phyloP scores from a whole-genome alignment of 2,113 vertebrate genomes.

The Sinocyclocheilus rhinocerous region DNA sequence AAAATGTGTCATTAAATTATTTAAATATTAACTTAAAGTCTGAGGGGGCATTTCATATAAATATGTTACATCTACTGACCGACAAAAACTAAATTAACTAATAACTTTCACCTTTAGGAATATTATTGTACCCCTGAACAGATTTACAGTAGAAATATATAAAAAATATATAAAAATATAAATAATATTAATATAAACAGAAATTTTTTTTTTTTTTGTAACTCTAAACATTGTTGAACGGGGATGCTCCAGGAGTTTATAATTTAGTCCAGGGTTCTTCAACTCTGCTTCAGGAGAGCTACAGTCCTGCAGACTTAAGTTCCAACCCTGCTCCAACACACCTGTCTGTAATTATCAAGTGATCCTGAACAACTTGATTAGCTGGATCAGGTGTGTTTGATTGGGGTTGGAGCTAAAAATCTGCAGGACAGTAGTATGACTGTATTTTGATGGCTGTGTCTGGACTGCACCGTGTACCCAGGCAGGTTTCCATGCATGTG shows the following conservation, averaged over 20 bases:
- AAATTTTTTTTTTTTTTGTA: neutral
- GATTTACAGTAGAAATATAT: neutral
- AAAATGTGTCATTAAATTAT: neutral
- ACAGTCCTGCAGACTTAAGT: no score
- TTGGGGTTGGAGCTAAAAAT: no score
- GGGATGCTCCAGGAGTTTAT: neutral
- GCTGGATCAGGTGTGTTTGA: no score
- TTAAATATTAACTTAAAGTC: no score
- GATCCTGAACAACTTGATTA: no score
- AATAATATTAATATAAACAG: neutral
- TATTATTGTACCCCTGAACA: neutral
- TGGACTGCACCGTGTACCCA: slow-evolving; percentile 47
- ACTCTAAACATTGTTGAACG: neutral
- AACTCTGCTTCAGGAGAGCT: no score
- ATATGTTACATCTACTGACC: no score
- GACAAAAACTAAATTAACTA: neutral
- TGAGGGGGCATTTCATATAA: no score
- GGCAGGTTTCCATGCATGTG: slow-evolving; percentile 50
- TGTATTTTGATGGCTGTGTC: slow-evolving; percentile 5
- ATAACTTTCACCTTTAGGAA: neutral
- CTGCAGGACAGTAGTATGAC: no score
- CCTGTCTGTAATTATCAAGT: no score
- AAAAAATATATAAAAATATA: neutral
- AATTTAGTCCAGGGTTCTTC: neutral
- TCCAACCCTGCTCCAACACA: no score